Conservation (phyloP, 2,888 invertebrate genomes). For the Oasisia sp. region DNA sequence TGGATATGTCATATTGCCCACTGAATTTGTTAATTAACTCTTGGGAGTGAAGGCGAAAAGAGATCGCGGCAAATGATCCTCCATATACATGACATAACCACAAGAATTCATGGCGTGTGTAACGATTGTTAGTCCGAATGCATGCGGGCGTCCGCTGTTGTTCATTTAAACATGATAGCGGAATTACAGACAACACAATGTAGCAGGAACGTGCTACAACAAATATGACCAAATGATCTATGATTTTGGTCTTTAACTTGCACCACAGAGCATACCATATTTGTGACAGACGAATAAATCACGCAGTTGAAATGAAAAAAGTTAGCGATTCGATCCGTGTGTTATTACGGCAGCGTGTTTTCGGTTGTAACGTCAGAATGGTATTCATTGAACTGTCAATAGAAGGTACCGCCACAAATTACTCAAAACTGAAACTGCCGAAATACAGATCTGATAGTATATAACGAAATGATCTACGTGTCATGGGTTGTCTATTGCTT, state of each 20-base stretch:
- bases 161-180: neutral
- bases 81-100: neutral
- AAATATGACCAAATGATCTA: neutral
- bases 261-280: neutral
- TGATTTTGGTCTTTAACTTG: neutral
- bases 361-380: neutral
- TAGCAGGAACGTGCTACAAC: neutral
- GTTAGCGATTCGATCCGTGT: neutral
- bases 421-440: neutral
- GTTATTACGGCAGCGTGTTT: neutral
- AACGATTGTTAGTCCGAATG: neutral
- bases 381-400: neutral
- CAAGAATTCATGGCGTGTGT: neutral
- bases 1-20: no score
- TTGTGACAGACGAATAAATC: neutral
- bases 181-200: neutral
- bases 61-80: neutral
- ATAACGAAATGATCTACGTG: neutral
- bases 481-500: neutral
- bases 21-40: no score
- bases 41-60: neutral
- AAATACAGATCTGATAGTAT: neutral
- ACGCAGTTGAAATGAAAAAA: neutral
- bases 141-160: neutral
- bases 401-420: neutral